These are phyloP conservation scores for Rhimphoctona megacephalus DNA, from an alignment of 2,888 invertebrate genomes.

Conservation along the genomic window DNA sequence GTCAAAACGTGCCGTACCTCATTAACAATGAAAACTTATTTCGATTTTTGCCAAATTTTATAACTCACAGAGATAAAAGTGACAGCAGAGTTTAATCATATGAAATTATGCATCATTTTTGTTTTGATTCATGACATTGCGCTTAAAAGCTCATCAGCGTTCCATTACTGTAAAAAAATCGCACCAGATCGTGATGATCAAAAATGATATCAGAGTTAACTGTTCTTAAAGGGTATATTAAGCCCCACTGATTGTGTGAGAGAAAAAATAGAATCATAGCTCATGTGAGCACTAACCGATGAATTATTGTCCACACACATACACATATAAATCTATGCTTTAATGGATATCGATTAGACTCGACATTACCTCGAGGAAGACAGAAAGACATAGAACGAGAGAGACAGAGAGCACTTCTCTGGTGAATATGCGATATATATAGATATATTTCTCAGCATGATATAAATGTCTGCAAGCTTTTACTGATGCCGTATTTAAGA, in stretches of 20 bases:
- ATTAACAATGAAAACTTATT: neutral
- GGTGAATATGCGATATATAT: neutral
- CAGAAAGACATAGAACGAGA: neutral
- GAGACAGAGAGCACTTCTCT: neutral
- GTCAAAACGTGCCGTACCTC: neutral
- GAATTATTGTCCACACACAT: slow-evolving; percentile 18
- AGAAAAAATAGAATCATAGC: slow-evolving; percentile 9
- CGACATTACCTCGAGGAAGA: neutral
- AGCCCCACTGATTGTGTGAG: slow-evolving; percentile 3
- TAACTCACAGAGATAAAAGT: neutral
- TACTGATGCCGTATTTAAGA: neutral
- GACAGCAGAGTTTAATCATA: neutral
- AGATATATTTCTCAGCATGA: neutral
- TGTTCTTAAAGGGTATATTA: slow-evolving; percentile 25
- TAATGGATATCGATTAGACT: slow-evolving; percentile 44
- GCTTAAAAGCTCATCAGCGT: slow-evolving; percentile 46
- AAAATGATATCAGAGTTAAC: slow-evolving; percentile 18
- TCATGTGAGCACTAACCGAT: slow-evolving; percentile 9
- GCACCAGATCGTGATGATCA: slow-evolving; percentile 1
- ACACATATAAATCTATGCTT: slow-evolving; percentile 1
- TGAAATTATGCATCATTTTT: slow-evolving; percentile 17
- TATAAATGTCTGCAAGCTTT: neutral
- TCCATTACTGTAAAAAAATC: slow-evolving; percentile 1
- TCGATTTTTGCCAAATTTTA: neutral
- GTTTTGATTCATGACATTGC: neutral